phyloP scores from a whole-genome alignment of 2,113 vertebrate genomes.

The Capreolus pygargus region DNA sequence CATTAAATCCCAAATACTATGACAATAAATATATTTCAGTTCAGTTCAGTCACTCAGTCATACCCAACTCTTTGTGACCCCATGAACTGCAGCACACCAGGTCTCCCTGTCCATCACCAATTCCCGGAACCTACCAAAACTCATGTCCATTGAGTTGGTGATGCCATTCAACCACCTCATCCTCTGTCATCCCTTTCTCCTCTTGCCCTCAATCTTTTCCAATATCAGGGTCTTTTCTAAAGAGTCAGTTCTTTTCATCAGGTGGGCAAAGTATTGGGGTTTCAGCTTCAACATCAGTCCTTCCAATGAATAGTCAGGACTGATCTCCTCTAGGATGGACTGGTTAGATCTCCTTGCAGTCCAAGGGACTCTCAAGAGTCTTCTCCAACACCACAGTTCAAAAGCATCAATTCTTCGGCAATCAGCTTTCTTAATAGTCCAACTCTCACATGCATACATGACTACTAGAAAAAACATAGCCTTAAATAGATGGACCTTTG shows the following conservation, averaged over 20 bases:
- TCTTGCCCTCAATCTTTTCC: not conserved
- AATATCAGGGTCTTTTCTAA: not conserved
- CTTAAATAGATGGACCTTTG: not conserved
- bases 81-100: not conserved
- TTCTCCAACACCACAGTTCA: not conserved
- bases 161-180: not conserved
- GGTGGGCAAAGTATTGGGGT: not conserved
- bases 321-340: not conserved
- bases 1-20: not conserved
- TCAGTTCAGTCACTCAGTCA: not conserved
- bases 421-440: not conserved
- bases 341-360: not conserved
- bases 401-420: not conserved
- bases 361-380: not conserved
- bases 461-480: not conserved
- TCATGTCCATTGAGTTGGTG: rapidly evolving
- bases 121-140: not conserved
- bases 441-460: not conserved
- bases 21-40: not conserved
- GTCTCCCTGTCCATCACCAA: not conserved
- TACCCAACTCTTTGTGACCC: not conserved
- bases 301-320: not conserved
- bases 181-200: too few relatives aligned
- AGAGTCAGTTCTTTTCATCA: not conserved
- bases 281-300: not conserved